Base-by-base conservation (phyloP, 2,888 invertebrate genomes). In the Aphrophora alni region DNA sequence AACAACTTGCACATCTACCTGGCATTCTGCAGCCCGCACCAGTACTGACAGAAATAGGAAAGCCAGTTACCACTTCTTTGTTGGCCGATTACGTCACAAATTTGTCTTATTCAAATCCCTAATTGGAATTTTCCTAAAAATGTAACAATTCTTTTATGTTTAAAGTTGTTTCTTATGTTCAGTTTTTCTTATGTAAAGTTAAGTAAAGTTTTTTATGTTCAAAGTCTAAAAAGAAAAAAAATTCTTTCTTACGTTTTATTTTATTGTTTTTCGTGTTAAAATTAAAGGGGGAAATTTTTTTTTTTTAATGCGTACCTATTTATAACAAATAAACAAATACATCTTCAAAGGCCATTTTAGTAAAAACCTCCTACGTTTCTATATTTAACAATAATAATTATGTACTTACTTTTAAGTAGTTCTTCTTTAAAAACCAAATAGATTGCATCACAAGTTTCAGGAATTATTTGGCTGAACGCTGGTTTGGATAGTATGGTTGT, bases 381-480 rank as follows among this genome's bases (percentile, higher is more conserved):
- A 14, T 14, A 24, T 38, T 74, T 38, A 25, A 28, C 38, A 38
- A 38, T 17, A 74, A 73, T 73, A 26, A 21, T 28, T 74, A 27
- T 21, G 73, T 78, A 71, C 72, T 78, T 78, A 78, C 74, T 74
- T 78, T 70, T 17, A 78, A 71, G 72, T 78, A 74, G 14, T 78
- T 78, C 26, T 72, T 51, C 44, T n/a, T n/a, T n/a, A n/a, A 78
- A 44, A 38, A 74, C 78, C 8, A 38, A 68, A 38, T 72, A 72
- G 26, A 74, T 73, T 33, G 78, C 73, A 14, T 72, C 38, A 74
- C 74, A 74, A 25, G 75, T 79, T 27, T 44, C 79, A 74, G 81
- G 78, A 75, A 75, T 81, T 78, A 81, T 78, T 78, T 78, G 68
- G 71, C 81, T 78, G 27, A 81, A 69, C 72, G 74, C 74, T 78